phyloP scores from a whole-genome alignment of 2,113 vertebrate genomes.

The Panurus biarmicus region DNA sequence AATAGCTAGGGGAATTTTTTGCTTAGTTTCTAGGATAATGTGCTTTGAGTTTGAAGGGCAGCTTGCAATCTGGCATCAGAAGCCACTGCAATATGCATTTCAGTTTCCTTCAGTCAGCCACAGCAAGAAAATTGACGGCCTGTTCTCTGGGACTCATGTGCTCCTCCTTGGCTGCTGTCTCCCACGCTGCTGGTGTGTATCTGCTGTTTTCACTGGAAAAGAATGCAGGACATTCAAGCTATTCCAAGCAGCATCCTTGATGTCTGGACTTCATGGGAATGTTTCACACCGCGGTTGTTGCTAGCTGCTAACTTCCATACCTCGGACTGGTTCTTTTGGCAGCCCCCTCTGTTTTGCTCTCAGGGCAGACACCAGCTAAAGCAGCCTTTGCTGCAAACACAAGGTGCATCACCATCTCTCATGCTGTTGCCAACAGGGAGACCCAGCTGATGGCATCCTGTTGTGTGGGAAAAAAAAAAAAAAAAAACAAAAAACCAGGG shows the following conservation, averaged over 20 bases:
- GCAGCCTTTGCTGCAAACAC: neutral
- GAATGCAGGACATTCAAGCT: constrained; percentile 72
- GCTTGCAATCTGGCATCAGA: neutral
- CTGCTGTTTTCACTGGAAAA: constrained; percentile 67
- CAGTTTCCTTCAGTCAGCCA: constrained; percentile 18
- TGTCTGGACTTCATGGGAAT: constrained; percentile 72
- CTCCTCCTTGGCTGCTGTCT: constrained; percentile 44
- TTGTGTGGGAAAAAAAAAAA: neutral
- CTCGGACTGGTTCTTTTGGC: constrained; percentile 68
- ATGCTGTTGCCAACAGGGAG: neutral
- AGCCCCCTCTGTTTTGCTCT: constrained; percentile 63
- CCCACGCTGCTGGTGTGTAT: constrained; percentile 46
- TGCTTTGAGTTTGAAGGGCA: neutral
- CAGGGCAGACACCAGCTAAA: constrained; percentile 41
- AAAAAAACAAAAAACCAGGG: neutral
- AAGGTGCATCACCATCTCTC: constrained; percentile 19
- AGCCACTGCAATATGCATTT: constrained; percentile 27
- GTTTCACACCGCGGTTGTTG: constrained; percentile 64
- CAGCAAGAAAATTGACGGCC: constrained; percentile 48
- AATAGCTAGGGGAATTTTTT: constrained; percentile 1
- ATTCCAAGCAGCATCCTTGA: constrained; percentile 73
- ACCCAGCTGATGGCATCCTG: constrained; percentile 10
- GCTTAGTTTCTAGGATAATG: neutral
- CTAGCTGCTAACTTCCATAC: constrained; percentile 68
- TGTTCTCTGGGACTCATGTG: neutral